These are phyloP conservation scores for Myotis davidii DNA, from an alignment of 2,113 vertebrate species.

Conservation along the genomic window DNA sequence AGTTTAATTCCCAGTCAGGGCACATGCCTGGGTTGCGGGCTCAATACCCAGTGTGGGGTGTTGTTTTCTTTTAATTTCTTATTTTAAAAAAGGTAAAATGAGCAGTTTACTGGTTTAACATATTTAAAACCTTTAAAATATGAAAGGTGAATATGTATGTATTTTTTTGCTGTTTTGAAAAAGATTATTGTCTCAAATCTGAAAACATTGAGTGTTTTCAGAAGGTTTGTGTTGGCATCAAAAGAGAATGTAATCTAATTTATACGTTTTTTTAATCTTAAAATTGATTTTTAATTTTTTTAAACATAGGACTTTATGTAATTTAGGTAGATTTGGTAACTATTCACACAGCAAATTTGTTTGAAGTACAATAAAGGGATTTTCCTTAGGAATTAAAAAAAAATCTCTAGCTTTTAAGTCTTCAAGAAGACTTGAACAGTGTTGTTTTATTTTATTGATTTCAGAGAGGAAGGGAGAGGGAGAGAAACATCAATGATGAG, in stretches of 20 bases:
- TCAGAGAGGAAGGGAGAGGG: no score
- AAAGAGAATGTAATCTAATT: slow-evolving; percentile 13
- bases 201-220: not conserved
- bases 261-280: not conserved
- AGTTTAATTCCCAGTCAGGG: no score
- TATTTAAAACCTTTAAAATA: slow-evolving; percentile 26
- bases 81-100: not conserved
- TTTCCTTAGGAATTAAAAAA: not conserved
- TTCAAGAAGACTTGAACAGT: not conserved
- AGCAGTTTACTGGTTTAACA: not conserved
- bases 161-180: not conserved
- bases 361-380: not conserved
- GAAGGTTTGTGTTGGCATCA: not conserved
- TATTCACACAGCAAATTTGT: not conserved
- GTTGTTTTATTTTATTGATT: not conserved
- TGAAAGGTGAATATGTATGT: not conserved
- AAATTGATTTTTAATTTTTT: not conserved
- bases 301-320: not conserved
- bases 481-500: no score
- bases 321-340: not conserved
- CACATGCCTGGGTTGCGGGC: no score
- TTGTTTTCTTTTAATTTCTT: not conserved
- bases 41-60: no score
- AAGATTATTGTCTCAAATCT: not conserved
- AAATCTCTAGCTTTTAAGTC: not conserved